Conservation (phyloP, 92 coral and sea anemone genomes). For the Palythoa heliodiscus region DNA sequence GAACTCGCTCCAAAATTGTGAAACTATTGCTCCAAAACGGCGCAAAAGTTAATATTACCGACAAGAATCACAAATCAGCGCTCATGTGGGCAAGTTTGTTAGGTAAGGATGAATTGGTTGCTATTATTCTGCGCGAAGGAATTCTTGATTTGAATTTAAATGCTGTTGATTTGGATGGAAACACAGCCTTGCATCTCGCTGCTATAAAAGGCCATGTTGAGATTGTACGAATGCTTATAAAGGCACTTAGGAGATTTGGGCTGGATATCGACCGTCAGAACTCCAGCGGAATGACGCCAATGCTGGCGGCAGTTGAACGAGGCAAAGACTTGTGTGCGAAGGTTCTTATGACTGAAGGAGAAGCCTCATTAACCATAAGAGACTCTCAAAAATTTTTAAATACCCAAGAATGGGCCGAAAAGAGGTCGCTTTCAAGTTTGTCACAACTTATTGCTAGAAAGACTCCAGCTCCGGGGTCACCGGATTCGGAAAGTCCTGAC, state of each 20-base stretch:
- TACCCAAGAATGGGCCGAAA: slow-evolving; percentile 80
- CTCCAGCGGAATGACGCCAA: slow-evolving; percentile 80
- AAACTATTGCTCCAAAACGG: slow-evolving; percentile 77
- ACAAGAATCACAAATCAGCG: slow-evolving; percentile 74
- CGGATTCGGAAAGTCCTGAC: slow-evolving; percentile 2
- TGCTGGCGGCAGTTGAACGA: slow-evolving; percentile 74
- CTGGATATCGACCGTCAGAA: slow-evolving; percentile 78
- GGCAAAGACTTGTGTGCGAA: slow-evolving; percentile 75
- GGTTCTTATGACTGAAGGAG: slow-evolving; percentile 80
- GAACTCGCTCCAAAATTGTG: slow-evolving; percentile 82
- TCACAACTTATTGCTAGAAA: slow-evolving; percentile 63
- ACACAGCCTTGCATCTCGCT: slow-evolving; percentile 90
- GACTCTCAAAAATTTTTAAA: slow-evolving; percentile 68
- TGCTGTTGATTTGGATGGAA: slow-evolving; percentile 71
- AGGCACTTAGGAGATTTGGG: slow-evolving; percentile 86
- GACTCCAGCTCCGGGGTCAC: slow-evolving; percentile 46
- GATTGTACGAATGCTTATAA: slow-evolving; percentile 68
- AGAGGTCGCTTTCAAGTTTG: slow-evolving; percentile 56
- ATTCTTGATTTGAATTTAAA: slow-evolving; percentile 86
- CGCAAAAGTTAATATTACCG: slow-evolving; percentile 77
- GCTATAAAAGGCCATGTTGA: slow-evolving; percentile 69
- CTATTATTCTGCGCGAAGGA: slow-evolving; percentile 66
- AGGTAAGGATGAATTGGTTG: slow-evolving; percentile 71
- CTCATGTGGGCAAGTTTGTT: slow-evolving; percentile 84
- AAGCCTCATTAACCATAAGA: slow-evolving; percentile 72